These are phyloP conservation scores for Eupithecia exiguata DNA, from an alignment of 2,888 invertebrate species.

Conservation along the genomic window DNA sequence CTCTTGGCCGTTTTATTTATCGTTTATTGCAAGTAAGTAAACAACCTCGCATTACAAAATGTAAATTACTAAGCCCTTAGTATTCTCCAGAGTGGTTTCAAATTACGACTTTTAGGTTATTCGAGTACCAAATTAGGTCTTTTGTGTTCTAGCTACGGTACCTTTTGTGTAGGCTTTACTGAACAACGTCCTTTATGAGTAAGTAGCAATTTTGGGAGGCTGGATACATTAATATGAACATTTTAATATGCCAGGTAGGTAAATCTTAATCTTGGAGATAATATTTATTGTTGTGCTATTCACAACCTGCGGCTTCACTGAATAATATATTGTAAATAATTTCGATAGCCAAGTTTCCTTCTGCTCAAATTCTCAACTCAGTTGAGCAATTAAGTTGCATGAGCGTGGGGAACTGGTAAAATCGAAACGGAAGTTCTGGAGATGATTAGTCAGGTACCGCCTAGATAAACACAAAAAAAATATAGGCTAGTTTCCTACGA, in stretches of 20 bases:
- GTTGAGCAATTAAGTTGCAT: no score
- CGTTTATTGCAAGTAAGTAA: no score
- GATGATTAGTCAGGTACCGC: no score
- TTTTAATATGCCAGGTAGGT: background rate
- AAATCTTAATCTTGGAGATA: background rate
- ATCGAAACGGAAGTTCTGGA: no score
- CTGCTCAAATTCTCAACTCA: no score
- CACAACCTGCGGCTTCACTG: background rate
- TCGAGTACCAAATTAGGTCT: conserved; percentile 5
- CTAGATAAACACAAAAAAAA: no score
- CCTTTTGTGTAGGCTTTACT: conserved; percentile 2
- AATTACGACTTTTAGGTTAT: conserved; percentile 5
- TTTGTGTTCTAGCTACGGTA: background rate
- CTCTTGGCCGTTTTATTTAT: no score
- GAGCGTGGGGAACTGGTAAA: no score
- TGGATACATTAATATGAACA: background rate
- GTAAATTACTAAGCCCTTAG: background rate
- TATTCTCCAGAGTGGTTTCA: background rate
- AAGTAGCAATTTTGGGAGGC: background rate
- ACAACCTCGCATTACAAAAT: no score
- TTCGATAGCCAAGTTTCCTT: no score
- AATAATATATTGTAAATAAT: no score
- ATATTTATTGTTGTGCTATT: background rate
- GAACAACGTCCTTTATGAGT: background rate
- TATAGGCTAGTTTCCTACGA: no score